Conservation (phyloP, 2,797 vertebrate species). For the Odontamblyopus lacepedii region DNA sequence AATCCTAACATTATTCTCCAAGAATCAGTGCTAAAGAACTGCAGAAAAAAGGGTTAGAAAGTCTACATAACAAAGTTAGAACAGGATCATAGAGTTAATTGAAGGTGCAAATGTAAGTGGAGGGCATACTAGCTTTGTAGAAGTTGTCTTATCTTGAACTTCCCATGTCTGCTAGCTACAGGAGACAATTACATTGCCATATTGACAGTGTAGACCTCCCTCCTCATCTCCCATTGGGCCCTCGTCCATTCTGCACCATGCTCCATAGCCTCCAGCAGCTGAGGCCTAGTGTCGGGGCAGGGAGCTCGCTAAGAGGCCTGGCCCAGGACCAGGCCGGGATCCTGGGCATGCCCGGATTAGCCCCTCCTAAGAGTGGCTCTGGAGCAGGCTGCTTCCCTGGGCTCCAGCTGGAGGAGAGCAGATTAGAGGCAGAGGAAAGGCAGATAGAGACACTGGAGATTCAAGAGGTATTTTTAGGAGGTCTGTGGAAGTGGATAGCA, state of each 20-base stretch:
- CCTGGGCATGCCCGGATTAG: slow-evolving; percentile 70
- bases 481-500: slow-evolving; percentile 75
- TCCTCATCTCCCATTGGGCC: slow-evolving; percentile 26
- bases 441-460: slow-evolving; percentile 67
- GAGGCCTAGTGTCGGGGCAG: slow-evolving; percentile 42
- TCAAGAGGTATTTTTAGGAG: slow-evolving; percentile 65
- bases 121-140: not conserved
- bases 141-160: not conserved
- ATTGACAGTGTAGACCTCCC: slow-evolving; percentile 7
- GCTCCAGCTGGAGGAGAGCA: slow-evolving; percentile 66
- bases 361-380: slow-evolving; percentile 55
- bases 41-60: not conserved
- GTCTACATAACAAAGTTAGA: not conserved
- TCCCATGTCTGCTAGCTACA: not conserved
- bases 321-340: slow-evolving; percentile 63
- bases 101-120: not conserved
- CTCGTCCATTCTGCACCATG: slow-evolving; percentile 30
- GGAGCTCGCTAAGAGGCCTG: slow-evolving; percentile 60
- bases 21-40: not conserved
- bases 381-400: slow-evolving; percentile 53
- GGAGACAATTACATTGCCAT: not conserved
- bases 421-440: slow-evolving; percentile 61
- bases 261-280: slow-evolving; percentile 32
- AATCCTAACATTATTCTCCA: not conserved
- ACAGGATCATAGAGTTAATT: not conserved